These are phyloP conservation scores for Notarius quadriscutis DNA, from an alignment of 2,113 vertebrate genomes.

Conservation along the genomic window DNA sequence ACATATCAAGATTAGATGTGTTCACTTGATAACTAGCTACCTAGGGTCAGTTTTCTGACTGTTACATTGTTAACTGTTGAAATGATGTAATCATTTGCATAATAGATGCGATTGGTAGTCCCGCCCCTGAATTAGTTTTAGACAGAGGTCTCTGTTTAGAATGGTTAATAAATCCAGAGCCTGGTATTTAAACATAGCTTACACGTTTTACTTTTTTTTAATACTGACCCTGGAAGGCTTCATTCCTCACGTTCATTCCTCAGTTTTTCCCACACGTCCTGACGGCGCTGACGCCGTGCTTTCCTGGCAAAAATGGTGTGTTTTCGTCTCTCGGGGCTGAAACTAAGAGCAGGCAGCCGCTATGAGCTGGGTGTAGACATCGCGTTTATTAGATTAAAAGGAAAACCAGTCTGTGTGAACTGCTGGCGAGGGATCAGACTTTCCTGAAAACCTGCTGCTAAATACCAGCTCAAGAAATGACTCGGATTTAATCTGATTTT, in stretches of 20 bases:
- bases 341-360: background rate
- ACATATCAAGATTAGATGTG: background rate
- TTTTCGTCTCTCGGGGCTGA: background rate
- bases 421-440: background rate
- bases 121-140: background rate
- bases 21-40: background rate
- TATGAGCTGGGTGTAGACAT: background rate
- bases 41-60: background rate
- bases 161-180: background rate
- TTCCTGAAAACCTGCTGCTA: background rate
- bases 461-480: background rate
- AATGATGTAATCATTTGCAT: background rate
- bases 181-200: background rate
- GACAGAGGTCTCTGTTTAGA: background rate
- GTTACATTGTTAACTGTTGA: background rate
- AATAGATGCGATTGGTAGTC: background rate
- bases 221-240: background rate
- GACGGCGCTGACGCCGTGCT: background rate
- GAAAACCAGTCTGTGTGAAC: background rate
- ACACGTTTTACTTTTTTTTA: background rate
- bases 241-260: background rate
- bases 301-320: background rate
- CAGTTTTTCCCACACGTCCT: background rate
- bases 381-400: conserved; percentile 18
- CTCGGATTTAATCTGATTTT: conserved; percentile 1